These are phyloP conservation scores for Callinectes sapidus DNA, from an alignment of 2,888 invertebrate genomes.

Conservation along the genomic window DNA sequence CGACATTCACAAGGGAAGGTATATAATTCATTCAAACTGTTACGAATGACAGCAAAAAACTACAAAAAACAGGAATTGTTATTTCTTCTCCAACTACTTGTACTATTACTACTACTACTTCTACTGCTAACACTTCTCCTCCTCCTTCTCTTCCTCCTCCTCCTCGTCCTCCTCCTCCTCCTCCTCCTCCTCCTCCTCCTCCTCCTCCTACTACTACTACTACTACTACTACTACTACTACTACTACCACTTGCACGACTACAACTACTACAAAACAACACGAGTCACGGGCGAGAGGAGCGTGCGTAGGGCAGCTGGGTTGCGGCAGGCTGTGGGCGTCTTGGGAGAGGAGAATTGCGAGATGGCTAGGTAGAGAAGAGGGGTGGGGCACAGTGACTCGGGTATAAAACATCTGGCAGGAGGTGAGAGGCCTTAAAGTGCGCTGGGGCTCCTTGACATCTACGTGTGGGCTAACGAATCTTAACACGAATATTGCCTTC, in stretches of 20 bases:
- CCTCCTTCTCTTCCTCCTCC: neutral
- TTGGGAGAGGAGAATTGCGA: neutral
- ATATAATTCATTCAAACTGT: neutral
- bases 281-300: neutral
- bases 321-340: neutral
- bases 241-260: neutral
- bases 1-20: neutral
- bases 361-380: neutral
- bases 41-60: neutral
- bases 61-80: neutral
- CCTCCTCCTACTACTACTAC: neutral
- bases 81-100: slow-evolving; percentile 11
- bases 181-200: neutral
- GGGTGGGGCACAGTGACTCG: neutral
- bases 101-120: slow-evolving; percentile 32
- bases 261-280: neutral
- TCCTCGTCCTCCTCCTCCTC: neutral
- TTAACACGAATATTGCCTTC: neutral
- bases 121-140: slow-evolving; percentile 22
- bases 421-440: neutral
- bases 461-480: neutral
- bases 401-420: neutral
- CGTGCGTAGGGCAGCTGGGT: neutral
- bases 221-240: slow-evolving; percentile 13
- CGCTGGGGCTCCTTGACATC: neutral